phyloP scores from a whole-genome alignment of 2,888 invertebrate genomes.

The Catocala sponsa region DNA sequence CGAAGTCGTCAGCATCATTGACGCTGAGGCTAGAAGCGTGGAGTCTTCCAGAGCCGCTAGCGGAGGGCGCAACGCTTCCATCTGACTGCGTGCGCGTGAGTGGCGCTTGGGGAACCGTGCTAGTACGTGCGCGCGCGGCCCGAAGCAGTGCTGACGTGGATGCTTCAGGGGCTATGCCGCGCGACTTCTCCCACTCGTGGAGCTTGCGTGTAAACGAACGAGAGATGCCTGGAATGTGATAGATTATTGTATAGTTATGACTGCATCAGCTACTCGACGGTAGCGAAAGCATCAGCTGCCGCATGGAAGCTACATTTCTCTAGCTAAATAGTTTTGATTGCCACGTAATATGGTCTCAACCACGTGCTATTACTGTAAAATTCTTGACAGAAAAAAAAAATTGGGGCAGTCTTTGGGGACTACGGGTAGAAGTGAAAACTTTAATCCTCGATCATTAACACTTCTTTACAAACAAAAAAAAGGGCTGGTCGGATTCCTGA shows the following conservation, averaged over 20 bases:
- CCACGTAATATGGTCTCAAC: too few relatives aligned
- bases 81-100: constrained; percentile 93
- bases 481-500: too few relatives aligned
- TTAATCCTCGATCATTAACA: too few relatives aligned
- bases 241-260: neutral
- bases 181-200: constrained; percentile 97
- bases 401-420: too few relatives aligned
- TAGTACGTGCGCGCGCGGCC: constrained; percentile 72
- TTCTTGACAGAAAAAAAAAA: too few relatives aligned
- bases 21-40: constrained; percentile 92
- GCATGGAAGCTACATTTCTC: too few relatives aligned
- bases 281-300: too few relatives aligned
- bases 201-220: constrained; percentile 96
- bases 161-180: constrained; percentile 94
- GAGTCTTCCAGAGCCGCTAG: constrained; percentile 88
- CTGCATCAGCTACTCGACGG: too few relatives aligned
- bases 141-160: constrained; percentile 94
- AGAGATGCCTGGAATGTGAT: constrained; percentile 89
- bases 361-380: too few relatives aligned
- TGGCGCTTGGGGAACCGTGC: constrained; percentile 67
- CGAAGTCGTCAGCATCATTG: constrained; percentile 91
- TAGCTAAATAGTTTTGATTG: too few relatives aligned
- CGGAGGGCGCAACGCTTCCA: constrained; percentile 90
- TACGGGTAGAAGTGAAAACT: too few relatives aligned
- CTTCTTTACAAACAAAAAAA: too few relatives aligned